Percentiles rank a stretch among this genome's conserved stretches.
Evolutionary conservation across 2,113 vertebrate species (phyloP).

Genomic region (Labeo catla): DNA sequence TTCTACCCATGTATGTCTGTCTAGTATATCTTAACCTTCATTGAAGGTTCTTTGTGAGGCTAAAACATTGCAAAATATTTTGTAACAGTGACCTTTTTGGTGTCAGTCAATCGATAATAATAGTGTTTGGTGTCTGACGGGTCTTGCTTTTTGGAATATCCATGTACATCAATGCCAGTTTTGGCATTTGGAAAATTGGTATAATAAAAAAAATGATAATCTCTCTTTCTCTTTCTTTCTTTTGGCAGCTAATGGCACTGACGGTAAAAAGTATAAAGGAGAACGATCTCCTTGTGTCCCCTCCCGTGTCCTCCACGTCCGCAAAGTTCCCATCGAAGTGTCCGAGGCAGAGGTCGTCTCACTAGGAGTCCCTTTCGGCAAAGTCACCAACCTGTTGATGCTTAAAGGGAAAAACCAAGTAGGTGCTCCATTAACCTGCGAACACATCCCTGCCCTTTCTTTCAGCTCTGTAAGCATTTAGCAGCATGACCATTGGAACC

Average conservation of each 20-base stretch:
- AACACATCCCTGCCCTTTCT: neutral
- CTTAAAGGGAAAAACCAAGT: conserved; percentile 85
- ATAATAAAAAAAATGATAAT: neutral
- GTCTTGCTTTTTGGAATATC: conserved; percentile 5
- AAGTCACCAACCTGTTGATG: conserved; percentile 87
- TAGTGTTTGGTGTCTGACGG: neutral
- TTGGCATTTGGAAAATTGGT: conserved; percentile 5
- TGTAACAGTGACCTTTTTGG: neutral
- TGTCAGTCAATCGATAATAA: neutral
- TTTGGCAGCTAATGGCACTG: conserved; percentile 78
- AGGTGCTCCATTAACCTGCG: conserved; percentile 47
- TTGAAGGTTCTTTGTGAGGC: neutral
- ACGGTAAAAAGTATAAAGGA: conserved; percentile 77
- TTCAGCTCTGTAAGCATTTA: neutral
- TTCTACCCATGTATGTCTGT: conserved; percentile 9
- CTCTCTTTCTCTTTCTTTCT: conserved; percentile 32
- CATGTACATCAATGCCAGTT: conserved; percentile 23
- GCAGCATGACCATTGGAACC: neutral
- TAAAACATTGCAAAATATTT: conserved; percentile 4
- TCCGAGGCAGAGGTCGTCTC: conserved; percentile 83
- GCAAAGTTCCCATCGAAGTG: conserved; percentile 79
- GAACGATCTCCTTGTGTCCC: conserved; percentile 67
- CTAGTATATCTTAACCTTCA: neutral
- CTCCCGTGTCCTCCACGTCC: conserved; percentile 86
- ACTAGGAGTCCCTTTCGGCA: conserved; percentile 85